Evolutionary conservation across 2,797 vertebrate genomes (phyloP).

Genomic region (Coccyzus lansbergi): DNA sequence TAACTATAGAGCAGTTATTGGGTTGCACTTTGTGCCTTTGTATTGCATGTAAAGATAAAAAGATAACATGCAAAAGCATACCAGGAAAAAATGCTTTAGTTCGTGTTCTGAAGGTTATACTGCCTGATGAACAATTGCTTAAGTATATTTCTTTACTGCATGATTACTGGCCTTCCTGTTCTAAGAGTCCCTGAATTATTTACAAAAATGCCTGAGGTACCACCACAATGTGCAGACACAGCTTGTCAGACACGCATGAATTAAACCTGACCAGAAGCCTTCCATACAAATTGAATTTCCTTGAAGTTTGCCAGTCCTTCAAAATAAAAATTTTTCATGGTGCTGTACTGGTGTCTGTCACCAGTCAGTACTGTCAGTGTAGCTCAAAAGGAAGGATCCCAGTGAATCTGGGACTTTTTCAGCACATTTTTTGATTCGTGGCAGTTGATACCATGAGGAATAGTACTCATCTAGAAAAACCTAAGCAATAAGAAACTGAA

Average conservation of each 20-base stretch:
- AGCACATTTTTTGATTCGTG: not conserved
- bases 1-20: no score
- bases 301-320: not conserved
- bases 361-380: not conserved
- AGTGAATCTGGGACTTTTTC: not conserved
- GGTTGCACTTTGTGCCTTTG: not conserved
- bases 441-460: not conserved
- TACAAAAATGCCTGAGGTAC: not conserved
- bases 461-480: not conserved
- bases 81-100: not conserved
- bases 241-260: not conserved
- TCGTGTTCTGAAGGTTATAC: not conserved
- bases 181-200: conserved; percentile 3
- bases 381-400: not conserved
- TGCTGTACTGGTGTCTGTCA: not conserved
- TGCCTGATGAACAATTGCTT: not conserved
- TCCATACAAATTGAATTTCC: not conserved
- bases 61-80: not conserved
- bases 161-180: not conserved
- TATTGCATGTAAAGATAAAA: not conserved
- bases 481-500: not conserved
- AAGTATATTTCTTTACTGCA: not conserved
- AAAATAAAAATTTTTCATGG: not conserved
- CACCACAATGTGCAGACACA: not conserved
- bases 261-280: not conserved